These are phyloP conservation scores for Eremobia ochroleuca DNA, from an alignment of 2,888 invertebrate species.

Conservation along the genomic window DNA sequence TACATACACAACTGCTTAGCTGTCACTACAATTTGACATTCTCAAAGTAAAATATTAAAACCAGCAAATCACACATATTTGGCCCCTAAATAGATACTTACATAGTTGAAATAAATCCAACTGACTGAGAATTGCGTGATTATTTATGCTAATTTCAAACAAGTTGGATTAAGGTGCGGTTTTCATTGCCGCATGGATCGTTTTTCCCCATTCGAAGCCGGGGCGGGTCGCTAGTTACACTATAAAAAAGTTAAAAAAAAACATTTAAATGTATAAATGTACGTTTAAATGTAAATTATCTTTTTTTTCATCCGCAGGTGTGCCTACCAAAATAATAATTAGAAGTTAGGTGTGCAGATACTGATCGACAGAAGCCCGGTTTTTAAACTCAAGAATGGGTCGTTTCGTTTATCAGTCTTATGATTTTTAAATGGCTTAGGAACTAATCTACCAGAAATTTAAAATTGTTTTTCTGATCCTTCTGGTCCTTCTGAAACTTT, in stretches of 20 bases:
- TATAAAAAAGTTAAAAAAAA: neutral
- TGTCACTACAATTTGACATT: neutral
- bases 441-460: neutral
- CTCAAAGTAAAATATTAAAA: conserved; percentile 3
- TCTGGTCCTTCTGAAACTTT: neutral
- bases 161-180: conserved; percentile 40
- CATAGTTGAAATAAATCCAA: conserved; percentile 43
- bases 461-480: neutral
- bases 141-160: conserved; percentile 41
- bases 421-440: neutral
- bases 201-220: conserved; percentile 12
- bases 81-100: conserved; percentile 33
- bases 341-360: neutral
- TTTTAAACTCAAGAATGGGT: no score
- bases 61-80: conserved; percentile 23
- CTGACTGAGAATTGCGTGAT: conserved; percentile 38
- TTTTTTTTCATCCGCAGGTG: neutral
- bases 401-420: neutral
- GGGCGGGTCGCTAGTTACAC: no score
- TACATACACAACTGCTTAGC: neutral
- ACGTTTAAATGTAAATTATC: conserved; percentile 11
- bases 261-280: conserved; percentile 4
- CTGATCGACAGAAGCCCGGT: neutral
- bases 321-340: neutral
- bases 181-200: conserved; percentile 23